phyloP scores from a whole-genome alignment of 2,113 vertebrate species.

The Geothlypis trichas region DNA sequence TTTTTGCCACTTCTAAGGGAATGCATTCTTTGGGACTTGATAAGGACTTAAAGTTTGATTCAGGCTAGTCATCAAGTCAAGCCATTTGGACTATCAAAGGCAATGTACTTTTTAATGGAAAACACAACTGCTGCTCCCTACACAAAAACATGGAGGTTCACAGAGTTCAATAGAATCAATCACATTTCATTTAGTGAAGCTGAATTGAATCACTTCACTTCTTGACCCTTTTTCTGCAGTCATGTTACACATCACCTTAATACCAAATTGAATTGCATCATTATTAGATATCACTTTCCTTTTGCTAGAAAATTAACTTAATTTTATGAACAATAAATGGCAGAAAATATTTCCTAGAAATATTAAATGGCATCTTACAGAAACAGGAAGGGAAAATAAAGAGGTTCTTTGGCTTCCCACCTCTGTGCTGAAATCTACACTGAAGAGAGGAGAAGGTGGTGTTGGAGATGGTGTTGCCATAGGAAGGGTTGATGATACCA shows the following conservation, averaged over 20 bases:
- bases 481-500: slow-evolving; percentile 76
- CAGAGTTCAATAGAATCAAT: not conserved
- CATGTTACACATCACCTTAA: not conserved
- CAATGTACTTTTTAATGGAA: not conserved
- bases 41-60: not conserved
- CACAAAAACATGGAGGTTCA: not conserved
- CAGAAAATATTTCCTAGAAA: not conserved
- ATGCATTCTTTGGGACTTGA: not conserved
- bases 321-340: not conserved
- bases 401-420: slow-evolving; percentile 67
- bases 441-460: slow-evolving; percentile 91
- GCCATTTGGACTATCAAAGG: not conserved
- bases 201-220: not conserved
- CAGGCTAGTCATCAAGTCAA: not conserved
- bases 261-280: not conserved
- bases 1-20: not conserved
- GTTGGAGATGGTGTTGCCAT: slow-evolving; percentile 82
- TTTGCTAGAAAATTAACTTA: not conserved
- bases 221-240: not conserved
- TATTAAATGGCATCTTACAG: not conserved
- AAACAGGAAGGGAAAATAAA: not conserved
- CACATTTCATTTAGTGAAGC: not conserved
- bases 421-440: slow-evolving; percentile 88
- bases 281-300: not conserved
- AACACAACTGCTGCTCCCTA: not conserved